Evolutionary conservation across 2,797 vertebrate genomes (phyloP).

Genomic region (Scarus forsteni): DNA sequence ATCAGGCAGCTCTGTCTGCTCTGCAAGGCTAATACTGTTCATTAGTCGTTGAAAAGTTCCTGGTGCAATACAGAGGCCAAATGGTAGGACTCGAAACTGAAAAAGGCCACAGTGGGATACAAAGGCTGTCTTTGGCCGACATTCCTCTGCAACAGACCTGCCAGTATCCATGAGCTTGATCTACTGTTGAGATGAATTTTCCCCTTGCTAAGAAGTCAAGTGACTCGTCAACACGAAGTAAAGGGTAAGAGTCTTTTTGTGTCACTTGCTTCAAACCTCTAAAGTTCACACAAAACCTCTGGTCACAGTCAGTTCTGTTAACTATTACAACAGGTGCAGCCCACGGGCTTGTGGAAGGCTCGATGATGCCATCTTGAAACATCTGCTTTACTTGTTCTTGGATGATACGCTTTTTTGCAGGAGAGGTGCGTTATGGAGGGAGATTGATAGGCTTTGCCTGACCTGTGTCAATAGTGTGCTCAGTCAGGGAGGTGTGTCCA

Average conservation of each 20-base stretch:
- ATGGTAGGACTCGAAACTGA: constrained; percentile 2
- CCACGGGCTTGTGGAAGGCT: neutral
- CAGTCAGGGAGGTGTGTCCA: neutral
- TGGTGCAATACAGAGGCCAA: neutral
- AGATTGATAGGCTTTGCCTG: constrained; percentile 29
- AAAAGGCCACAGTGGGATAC: constrained; percentile 18
- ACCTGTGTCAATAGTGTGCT: constrained; percentile 9
- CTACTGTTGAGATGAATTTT: constrained; percentile 32
- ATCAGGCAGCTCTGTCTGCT: too few species aligned
- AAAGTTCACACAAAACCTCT: constrained; percentile 41
- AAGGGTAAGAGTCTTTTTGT: constrained; percentile 19
- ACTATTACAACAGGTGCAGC: neutral
- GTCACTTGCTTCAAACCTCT: constrained; percentile 32
- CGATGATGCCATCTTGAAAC: constrained; percentile 25
- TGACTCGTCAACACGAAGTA: constrained; percentile 31
- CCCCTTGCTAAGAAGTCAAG: constrained; percentile 39
- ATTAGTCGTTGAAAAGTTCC: too few species aligned
- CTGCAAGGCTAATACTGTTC: too few species aligned
- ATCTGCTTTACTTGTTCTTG: constrained; percentile 32
- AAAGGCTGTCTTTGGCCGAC: constrained; percentile 32
- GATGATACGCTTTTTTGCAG: constrained; percentile 21
- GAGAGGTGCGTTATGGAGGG: constrained; percentile 14
- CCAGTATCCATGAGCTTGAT: constrained; percentile 35
- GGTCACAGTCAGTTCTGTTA: neutral
- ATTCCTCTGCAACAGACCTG: constrained; percentile 23